phyloP scores from a whole-genome alignment of 2,888 invertebrate species.

The Chrysolina americana region DNA sequence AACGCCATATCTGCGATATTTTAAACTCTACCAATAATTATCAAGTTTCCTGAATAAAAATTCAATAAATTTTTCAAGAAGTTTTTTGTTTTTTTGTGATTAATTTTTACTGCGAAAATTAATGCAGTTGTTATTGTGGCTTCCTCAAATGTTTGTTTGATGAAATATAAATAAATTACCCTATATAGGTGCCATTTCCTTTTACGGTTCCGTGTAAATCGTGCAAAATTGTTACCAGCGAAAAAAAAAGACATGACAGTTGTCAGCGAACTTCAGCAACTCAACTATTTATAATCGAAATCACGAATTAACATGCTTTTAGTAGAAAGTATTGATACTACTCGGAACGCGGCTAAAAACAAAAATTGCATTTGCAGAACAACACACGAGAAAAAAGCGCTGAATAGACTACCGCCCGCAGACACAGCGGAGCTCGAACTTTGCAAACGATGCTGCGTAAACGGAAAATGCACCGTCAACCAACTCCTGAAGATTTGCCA shows the following conservation, averaged over 20 bases:
- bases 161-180: too few relatives aligned
- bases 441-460: conserved; percentile 8
- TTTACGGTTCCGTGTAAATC: background rate
- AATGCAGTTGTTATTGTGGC: too few relatives aligned
- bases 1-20: too few relatives aligned
- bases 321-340: conserved; percentile 1
- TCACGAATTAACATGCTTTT: background rate
- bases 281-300: background rate
- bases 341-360: background rate
- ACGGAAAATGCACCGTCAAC: conserved; percentile 26
- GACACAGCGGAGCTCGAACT: background rate
- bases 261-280: background rate
- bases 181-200: too few relatives aligned
- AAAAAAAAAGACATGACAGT: background rate
- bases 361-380: conserved; percentile 7
- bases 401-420: background rate
- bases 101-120: too few relatives aligned
- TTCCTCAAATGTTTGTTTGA: too few relatives aligned
- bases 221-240: too few relatives aligned
- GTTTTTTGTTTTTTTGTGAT: too few relatives aligned
- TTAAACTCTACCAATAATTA: too few relatives aligned
- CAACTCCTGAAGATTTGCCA: conserved; percentile 28
- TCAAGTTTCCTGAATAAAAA: too few relatives aligned
- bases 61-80: too few relatives aligned
- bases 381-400: background rate